Percentiles rank a stretch among this genome's conserved stretches.
Evolutionary conservation across 2,113 vertebrate genomes (phyloP).

Genomic region (Progne subis): DNA sequence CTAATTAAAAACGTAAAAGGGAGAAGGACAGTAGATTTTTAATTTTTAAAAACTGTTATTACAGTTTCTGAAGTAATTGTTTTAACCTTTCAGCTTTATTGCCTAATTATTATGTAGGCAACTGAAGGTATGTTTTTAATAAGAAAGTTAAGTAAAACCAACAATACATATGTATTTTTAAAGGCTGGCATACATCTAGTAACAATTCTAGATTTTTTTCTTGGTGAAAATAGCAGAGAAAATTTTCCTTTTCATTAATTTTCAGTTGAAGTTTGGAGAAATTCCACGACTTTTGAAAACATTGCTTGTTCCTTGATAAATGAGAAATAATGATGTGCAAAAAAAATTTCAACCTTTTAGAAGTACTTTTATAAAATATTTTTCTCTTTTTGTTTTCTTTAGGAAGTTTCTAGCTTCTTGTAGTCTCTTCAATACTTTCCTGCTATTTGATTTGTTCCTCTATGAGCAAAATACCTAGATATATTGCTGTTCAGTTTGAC

Average conservation of each 20-base stretch:
- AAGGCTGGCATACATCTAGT: neutral
- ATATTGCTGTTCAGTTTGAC: neutral
- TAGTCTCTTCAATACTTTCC: neutral
- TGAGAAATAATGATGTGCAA: neutral
- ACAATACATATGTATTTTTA: neutral
- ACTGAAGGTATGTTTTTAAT: neutral
- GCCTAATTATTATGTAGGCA: neutral
- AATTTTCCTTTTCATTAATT: neutral
- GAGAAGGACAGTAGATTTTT: neutral
- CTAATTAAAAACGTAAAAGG: rapidly evolving
- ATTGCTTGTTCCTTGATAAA: neutral
- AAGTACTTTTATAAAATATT: neutral
- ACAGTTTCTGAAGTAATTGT: neutral
- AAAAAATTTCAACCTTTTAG: neutral
- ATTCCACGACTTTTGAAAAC: neutral
- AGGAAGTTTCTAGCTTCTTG: neutral
- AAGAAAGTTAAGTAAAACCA: neutral
- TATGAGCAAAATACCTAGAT: neutral
- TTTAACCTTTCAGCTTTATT: neutral
- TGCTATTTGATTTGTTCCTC: neutral
- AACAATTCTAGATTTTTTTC: neutral
- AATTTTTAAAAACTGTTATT: neutral
- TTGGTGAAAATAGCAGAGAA: neutral
- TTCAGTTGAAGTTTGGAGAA: neutral
- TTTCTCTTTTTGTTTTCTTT: neutral